Percentiles rank a stretch among this genome's conserved stretches.
These are phyloP conservation scores for Malurus splendens DNA, from an alignment of 2,797 vertebrate genomes.

Conservation along the genomic window DNA sequence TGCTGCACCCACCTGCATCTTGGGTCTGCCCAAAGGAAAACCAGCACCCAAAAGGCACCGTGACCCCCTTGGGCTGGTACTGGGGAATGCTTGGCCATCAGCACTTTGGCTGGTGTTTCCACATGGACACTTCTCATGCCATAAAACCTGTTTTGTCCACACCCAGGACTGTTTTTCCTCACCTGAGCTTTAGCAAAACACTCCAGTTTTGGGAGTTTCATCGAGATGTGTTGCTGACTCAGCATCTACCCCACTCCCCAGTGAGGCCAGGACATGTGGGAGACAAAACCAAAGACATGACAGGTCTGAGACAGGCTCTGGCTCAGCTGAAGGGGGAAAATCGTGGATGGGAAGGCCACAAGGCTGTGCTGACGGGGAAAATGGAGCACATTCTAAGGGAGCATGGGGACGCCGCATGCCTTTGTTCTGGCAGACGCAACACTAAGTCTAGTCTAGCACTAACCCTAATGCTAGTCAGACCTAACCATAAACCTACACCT, in stretches of 20 bases:
- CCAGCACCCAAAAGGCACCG: not conserved
- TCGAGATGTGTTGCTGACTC: not conserved
- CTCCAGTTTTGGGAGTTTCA: not conserved
- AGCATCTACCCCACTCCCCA: not conserved
- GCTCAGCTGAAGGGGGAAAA: fast-evolving
- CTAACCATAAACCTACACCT: not conserved
- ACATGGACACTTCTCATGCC: not conserved
- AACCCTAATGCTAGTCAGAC: fast-evolving
- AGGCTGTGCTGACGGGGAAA: not conserved
- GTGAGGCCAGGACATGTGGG: not conserved
- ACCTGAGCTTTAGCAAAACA: not conserved
- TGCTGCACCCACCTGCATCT: not conserved
- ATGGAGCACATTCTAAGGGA: not conserved
- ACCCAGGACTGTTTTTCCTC: fast-evolving
- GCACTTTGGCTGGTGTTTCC: not conserved
- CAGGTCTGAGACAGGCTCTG: not conserved
- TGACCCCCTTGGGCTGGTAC: not conserved
- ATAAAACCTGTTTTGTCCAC: not conserved
- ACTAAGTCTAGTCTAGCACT: not conserved
- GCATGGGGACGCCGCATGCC: not conserved
- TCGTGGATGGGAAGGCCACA: not conserved
- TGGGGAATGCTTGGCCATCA: not conserved
- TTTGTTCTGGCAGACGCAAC: not conserved
- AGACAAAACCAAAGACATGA: not conserved
- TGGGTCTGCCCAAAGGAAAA: not conserved